Conservation (phyloP, 2,797 vertebrate species). For the Anguilla pacifica region DNA sequence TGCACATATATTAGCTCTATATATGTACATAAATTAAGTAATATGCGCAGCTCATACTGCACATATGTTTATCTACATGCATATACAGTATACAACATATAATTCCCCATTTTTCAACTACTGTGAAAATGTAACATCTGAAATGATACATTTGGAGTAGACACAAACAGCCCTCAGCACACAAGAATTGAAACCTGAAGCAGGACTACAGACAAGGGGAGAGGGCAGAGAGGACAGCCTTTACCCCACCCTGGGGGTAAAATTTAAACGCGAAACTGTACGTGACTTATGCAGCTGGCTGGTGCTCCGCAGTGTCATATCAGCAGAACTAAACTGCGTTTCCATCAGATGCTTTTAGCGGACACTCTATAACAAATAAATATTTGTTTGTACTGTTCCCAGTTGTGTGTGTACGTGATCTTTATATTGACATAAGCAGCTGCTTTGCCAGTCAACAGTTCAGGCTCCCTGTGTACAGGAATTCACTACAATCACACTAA, state of each 20-base stretch:
- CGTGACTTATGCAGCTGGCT: not conserved
- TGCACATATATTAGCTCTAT: not conserved
- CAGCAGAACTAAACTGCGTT: not conserved
- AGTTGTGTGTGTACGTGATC: not conserved
- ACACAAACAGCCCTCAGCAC: conserved; percentile 29
- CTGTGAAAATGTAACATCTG: not conserved
- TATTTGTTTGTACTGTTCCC: not conserved
- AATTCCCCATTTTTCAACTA: not conserved
- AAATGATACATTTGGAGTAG: not conserved
- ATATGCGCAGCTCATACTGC: not conserved
- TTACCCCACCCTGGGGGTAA: conserved; percentile 24
- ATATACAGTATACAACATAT: conserved; percentile 5
- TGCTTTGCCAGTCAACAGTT: not conserved
- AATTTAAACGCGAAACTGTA: not conserved
- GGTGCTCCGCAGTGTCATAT: not conserved
- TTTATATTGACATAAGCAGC: not conserved
- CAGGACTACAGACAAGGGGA: conserved; percentile 8
- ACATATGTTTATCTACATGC: not conserved
- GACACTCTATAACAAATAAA: not conserved
- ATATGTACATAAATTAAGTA: not conserved
- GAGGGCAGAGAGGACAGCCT: conserved; percentile 20
- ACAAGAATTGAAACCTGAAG: conserved; percentile 12
- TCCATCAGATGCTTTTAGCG: not conserved
- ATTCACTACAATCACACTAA: not conserved
- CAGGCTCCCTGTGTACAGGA: not conserved